Evolutionary conservation across 2,797 vertebrate species (phyloP).

Genomic region (Cirrhinus molitorella): DNA sequence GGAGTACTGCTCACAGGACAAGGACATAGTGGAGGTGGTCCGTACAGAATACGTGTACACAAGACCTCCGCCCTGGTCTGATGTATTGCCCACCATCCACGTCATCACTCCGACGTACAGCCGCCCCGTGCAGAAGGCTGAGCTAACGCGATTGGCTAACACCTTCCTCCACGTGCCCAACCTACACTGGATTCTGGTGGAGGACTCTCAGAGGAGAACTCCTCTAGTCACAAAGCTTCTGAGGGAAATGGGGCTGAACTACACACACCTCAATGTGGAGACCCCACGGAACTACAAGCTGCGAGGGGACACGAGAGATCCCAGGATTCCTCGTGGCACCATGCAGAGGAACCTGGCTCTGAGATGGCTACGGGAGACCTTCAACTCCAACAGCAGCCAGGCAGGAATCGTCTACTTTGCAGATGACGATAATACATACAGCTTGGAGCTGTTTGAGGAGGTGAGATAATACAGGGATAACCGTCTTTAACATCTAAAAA

Average conservation of each 20-base stretch:
- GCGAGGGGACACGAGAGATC: constrained; percentile 91
- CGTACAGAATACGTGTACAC: constrained; percentile 98
- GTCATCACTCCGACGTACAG: constrained; percentile 97
- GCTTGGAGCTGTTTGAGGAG: constrained; percentile 97
- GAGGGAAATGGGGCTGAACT: constrained; percentile 93
- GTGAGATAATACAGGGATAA: constrained; percentile 68
- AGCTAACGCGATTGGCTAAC: constrained; percentile 93
- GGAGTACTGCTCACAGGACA: constrained; percentile 95
- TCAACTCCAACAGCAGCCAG: constrained; percentile 90
- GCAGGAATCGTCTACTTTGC: constrained; percentile 94
- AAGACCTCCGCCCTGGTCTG: constrained; percentile 94
- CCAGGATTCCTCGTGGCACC: constrained; percentile 93
- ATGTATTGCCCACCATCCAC: constrained; percentile 95
- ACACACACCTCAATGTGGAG: constrained; percentile 98
- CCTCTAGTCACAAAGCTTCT: constrained; percentile 90
- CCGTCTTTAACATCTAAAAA: background rate
- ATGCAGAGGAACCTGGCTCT: constrained; percentile 98
- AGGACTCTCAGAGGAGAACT: constrained; percentile 91
- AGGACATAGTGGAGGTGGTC: constrained; percentile 98
- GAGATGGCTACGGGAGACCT: constrained; percentile 94
- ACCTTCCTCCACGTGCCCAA: constrained; percentile 95
- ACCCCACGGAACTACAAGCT: constrained; percentile 97
- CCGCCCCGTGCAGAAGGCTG: constrained; percentile 95
- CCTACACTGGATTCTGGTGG: constrained; percentile 98
- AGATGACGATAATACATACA: constrained; percentile 96